Base-by-base conservation (phyloP, 2,888 invertebrate species). In the Oligia latruncula region DNA sequence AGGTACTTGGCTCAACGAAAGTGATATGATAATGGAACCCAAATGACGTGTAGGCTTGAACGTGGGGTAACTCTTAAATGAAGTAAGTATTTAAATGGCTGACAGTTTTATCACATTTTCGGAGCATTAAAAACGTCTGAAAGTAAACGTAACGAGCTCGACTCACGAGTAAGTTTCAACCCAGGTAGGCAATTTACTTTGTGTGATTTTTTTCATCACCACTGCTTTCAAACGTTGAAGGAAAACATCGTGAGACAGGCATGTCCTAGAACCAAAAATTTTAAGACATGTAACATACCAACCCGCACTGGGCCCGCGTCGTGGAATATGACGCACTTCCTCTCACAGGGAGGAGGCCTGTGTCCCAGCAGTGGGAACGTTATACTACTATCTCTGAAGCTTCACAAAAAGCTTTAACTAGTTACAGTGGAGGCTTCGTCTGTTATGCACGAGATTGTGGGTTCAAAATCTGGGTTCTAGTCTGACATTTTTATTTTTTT, bases 31-130 rank as follows among this genome's bases (percentile, higher is more conserved):
- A 81, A 81, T 81, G 60, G 52, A 3, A 0, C 81, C 23, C 52
- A 55, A 85, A 81, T 62, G 35, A 55, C 60, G 2, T 67, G 60
- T 62, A 66, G 60, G 46, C 55, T 68, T 15, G 5, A 29, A 52
- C 40, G 85, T 80, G 23, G n/a, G 35, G 43, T 66, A 60, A 15
- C 35, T 71, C 15, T 46, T 17, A 35, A 55, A 55, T 62, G 23
- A 23, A 46, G 71, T 29, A 29, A 46, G 72, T 46, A 29, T 52
- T 66, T 52, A 52, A 80, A 70, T 80, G 17, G 1, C 43, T 70
- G 80, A 35, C 49, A 35, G 49, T 58, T 83, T 60, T 83, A 66
- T 83, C 15, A 43, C 43, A 17, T 80, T 82, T 82, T 83, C 13
- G 55, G 65, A 15, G n/a, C 46, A 5, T 35, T n/a, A 15, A n/a